Conservation (phyloP, 2,113 vertebrate genomes). For the Penelope pileata region DNA sequence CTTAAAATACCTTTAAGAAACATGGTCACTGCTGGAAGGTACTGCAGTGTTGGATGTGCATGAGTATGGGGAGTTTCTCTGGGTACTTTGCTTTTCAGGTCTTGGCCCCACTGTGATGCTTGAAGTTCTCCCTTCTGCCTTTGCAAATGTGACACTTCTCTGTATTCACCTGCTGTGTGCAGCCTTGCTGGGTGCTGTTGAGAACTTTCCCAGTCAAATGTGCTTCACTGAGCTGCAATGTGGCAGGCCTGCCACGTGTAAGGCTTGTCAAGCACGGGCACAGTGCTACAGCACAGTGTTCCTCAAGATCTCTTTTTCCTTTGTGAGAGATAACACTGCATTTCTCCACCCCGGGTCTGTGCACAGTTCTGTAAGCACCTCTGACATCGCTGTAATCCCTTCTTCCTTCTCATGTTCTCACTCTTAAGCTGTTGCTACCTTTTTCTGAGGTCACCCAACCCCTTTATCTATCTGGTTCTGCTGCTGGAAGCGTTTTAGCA, state of each 20-base stretch:
- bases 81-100: not conserved
- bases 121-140: rapidly evolving
- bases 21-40: rapidly evolving
- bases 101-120: not conserved
- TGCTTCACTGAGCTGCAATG: not conserved
- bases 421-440: not conserved
- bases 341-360: not conserved
- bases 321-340: not conserved
- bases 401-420: not conserved
- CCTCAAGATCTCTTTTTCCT: not conserved
- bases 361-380: not conserved
- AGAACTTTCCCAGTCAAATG: not conserved
- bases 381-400: not conserved
- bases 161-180: rapidly evolving
- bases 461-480: not conserved
- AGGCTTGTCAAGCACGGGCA: too few species aligned
- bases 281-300: not conserved
- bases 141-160: not conserved
- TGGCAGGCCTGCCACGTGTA: not conserved
- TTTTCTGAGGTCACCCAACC: not conserved
- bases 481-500: not conserved
- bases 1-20: not conserved
- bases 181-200: not conserved
- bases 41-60: rapidly evolving
- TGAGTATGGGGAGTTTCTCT: not conserved